Base-by-base conservation (phyloP, 2,797 vertebrate genomes). In the Acanthiza pusilla region DNA sequence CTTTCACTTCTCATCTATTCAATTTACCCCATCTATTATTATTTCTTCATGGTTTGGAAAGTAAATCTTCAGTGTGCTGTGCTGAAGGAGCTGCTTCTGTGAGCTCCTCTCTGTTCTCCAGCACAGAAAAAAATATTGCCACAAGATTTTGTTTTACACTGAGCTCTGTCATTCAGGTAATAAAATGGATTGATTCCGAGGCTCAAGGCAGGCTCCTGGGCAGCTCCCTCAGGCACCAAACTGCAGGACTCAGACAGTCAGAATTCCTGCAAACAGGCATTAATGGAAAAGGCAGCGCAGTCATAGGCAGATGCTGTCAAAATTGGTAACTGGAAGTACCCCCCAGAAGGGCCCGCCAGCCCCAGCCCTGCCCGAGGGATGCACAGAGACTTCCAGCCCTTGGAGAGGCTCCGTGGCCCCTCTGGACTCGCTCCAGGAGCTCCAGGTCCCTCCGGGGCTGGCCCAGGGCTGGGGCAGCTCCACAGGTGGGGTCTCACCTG, bases 381-480 rank as follows among this genome's bases (percentile, higher is more conserved):
- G 62, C 4, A 1, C 38, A 13, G 25, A 22, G 15, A 61, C 23
- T 21, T 2, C 2, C 38, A 68, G 38, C 27, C 63, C 63, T 38
- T 11, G 17, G 9, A 22, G 57, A 50, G 30, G 13, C 34, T 42
- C 47, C 1, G 0, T 1, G 21, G 17, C 9, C 45, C 29, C 62
- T 25, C 54, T 13, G 62, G 54, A 3, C 30, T 20, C 7, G 1
- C 26, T 9, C 13, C 43, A 29, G 55, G 47, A n/a, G 19, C 9
- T 30, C 55, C 84, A 25, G 0, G 0, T 25, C 5, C 55, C 15
- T 10, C 13, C 17, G 29, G 1, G 13, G 27, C 2, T 51, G 83
- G 62, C 36, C 36, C 36, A 36, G 36, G 36, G 36, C 36, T 36
- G 29, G 34, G 66, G n/a, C n/a, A 29, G 67, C 66, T n/a, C 58